Conservation (phyloP, 2,113 vertebrate species). For the Rhinoptilus africanus region DNA sequence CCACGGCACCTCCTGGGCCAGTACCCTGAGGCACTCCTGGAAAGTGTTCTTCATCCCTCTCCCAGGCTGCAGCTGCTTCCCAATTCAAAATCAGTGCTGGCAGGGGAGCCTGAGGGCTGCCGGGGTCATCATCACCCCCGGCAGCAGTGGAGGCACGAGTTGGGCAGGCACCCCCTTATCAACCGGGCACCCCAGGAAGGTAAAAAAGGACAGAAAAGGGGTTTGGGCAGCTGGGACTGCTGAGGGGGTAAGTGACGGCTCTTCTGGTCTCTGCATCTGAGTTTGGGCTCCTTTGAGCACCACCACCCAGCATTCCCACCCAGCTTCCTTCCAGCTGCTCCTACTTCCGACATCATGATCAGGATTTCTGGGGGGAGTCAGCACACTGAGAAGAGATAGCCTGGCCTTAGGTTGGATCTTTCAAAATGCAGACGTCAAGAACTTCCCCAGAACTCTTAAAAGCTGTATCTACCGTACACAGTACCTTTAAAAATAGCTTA, state of each 20-base stretch:
- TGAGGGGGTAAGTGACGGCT: neutral
- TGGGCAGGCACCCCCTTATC: neutral
- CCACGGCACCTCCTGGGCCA: neutral
- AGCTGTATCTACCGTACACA: neutral
- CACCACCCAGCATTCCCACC: neutral
- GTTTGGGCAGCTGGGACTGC: neutral
- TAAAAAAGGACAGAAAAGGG: neutral
- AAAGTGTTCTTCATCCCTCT: neutral
- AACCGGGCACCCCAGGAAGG: neutral
- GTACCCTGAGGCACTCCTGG: neutral
- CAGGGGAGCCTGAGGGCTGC: neutral
- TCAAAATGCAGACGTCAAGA: neutral
- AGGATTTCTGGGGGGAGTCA: neutral
- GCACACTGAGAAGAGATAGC: neutral
- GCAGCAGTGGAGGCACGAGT: neutral
- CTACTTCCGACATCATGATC: neutral
- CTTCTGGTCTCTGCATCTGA: neutral
- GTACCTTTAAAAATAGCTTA: neutral
- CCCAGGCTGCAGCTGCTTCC: neutral
- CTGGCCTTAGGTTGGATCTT: neutral
- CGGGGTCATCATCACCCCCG: fast-evolving
- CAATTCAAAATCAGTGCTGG: neutral
- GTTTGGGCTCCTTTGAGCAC: neutral
- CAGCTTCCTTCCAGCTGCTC: neutral
- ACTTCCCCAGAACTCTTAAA: neutral